Evolutionary conservation across 1,140 invertebrate species (phyloP), one percentile per base, ranked within the genome.

Genomic region (Laodelphax striatellus): DNA sequence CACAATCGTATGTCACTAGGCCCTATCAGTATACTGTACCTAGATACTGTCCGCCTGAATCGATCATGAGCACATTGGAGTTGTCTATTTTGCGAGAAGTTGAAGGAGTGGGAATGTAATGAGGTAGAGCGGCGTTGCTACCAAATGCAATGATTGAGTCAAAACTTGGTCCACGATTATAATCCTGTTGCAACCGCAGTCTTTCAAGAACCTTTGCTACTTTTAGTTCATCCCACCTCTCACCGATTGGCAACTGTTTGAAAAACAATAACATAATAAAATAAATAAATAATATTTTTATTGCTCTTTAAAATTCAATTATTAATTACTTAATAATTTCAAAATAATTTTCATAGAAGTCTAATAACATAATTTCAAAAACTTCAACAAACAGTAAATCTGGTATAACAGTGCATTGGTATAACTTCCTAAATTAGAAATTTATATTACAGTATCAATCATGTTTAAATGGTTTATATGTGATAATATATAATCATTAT

Each of bases 81-180:
- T 64, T 71, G 11, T 71, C 73, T 24, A 87, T 73, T 13, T 59
- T 31, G 56, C 68, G 65, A 66, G 83, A 76, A 16, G 80, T 79
- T 60, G 79, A 77, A 54, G 68, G 62, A 8, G 71, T 73, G 4
- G 79, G 75, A 52, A 68, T 69, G 72, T 89, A 89, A 70, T 88
- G 86, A 58, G 86, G 82, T 11, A 86, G 71, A 10, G 87, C 82
- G 13, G 76, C 81, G 73, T 88, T 80, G 41, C 76, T 65, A 14
- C 83, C 86, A 62, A 76, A 79, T 38, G 79, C 82, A 44, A 82
- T 81, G 55, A 88, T 88, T 6, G 83, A 85, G 22, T 74, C 71
- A 72, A 88, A 88, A 71, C 83, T 85, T 11, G 76, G 69, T 41
- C 80, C 78, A 17, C 59, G 70, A 68, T 65, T 75, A 66, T 28